Base-by-base conservation (phyloP, 2,113 vertebrate genomes). In the Charadrius vociferus region DNA sequence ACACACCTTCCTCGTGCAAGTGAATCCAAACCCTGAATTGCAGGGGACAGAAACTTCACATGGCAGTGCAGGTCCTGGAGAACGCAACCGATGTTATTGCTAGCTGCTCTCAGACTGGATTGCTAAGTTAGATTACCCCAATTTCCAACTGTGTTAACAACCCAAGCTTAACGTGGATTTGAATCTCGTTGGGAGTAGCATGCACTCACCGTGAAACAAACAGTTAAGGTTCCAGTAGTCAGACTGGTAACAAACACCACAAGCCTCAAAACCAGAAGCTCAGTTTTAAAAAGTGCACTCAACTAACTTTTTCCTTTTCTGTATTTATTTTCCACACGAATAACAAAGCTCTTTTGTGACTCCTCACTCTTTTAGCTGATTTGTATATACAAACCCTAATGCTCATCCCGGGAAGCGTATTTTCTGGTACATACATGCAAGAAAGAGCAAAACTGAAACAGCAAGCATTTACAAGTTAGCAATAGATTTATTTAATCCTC, bases 401-500 rank as follows among this genome's bases (percentile, higher is more conserved):
- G 32, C 56, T 47, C 34, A 37, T 1, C 34, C 70, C 39, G 34
- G 53, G 61, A 56, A 66, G 22, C 7, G 2, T 8, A 52, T 13
- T 67, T 62, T 30, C 56, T 58, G 78, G 45, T 14, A 39, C 13
- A 53, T 2, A 30, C 34, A 53, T 4, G 26, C 45, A 85, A 67
- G 37, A 23, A 85, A 65, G 43, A 89, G 45, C 22, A 68, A 59
- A 32, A 73, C 32, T 26, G 55, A 32, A 62, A 41, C 55, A 86
- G 50, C 4, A 63, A 53, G 32, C 52, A 70, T 26, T 34, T 58
- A 79, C 52, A 95, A 88, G 47, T 82, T n/a, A 81, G 49, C 18
- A 75, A 45, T 6, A 53, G 77, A 26, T 95, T 94, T 93, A 95
- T 93, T 96, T 68, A 49, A 92, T 93, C 39, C 52, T 94, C 80